Evolutionary conservation across 2,113 vertebrate genomes (phyloP).

Genomic region (Hemiscyllium ocellatum): DNA sequence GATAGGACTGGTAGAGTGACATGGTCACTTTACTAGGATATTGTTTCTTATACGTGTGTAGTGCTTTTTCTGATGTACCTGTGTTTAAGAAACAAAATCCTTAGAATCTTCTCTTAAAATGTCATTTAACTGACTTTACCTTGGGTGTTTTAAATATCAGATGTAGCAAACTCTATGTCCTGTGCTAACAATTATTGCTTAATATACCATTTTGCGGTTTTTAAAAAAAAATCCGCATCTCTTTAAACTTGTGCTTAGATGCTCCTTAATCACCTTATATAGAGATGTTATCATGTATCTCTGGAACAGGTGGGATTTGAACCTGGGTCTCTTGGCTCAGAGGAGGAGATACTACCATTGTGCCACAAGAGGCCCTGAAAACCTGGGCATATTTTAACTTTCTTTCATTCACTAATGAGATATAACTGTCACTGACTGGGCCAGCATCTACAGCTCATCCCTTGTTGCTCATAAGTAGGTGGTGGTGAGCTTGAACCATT

Average conservation of each 20-base stretch:
- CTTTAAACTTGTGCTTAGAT: background rate
- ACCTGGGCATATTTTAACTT: background rate
- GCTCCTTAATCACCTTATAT: no score
- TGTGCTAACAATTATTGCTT: background rate
- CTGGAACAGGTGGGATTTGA: no score
- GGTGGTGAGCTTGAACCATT: no score
- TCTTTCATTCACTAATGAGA: no score
- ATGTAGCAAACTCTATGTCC: no score
- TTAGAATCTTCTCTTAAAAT: background rate
- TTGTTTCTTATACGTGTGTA: background rate
- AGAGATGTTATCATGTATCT: no score
- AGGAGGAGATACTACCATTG: no score
- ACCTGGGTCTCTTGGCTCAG: no score
- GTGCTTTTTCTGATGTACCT: background rate
- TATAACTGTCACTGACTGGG: no score
- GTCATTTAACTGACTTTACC: background rate
- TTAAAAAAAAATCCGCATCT: background rate
- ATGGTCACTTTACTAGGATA: background rate
- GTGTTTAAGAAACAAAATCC: background rate
- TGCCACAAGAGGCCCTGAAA: no score
- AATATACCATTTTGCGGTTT: background rate
- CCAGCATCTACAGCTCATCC: no score
- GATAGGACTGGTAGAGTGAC: background rate
- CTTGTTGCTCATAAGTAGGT: no score
- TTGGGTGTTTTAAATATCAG: background rate